Evolutionary conservation across 2,888 invertebrate genomes (phyloP).

Genomic region (Athripsodes cinereus): DNA sequence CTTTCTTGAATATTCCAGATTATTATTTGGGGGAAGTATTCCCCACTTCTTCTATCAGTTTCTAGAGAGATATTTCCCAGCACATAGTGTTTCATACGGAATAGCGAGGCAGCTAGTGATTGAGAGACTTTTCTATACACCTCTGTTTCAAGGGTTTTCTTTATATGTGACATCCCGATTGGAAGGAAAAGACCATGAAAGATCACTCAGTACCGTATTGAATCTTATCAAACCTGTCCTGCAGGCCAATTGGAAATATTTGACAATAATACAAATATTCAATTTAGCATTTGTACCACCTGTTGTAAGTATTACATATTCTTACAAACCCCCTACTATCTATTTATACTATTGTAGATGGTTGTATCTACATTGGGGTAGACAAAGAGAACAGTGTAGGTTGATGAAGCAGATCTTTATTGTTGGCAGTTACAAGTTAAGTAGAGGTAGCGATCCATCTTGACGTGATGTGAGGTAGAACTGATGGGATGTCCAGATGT

Average conservation of each 20-base stretch:
- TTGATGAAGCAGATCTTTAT: too few species aligned
- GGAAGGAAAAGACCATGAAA: slow-evolving; percentile 66
- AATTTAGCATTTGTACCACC: slow-evolving; percentile 73
- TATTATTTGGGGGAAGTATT: slow-evolving; percentile 73
- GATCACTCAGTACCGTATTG: slow-evolving; percentile 56
- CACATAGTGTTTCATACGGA: slow-evolving; percentile 50
- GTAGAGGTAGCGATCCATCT: too few species aligned
- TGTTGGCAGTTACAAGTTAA: too few species aligned
- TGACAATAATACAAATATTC: slow-evolving; percentile 67
- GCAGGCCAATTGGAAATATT: slow-evolving; percentile 69
- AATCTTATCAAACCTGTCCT: slow-evolving; percentile 61
- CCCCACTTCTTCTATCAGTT: slow-evolving; percentile 72
- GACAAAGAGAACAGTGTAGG: too few species aligned
- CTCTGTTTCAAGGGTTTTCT: slow-evolving; percentile 65
- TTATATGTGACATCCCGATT: slow-evolving; percentile 68
- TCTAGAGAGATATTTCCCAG: slow-evolving; percentile 55
- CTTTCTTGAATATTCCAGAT: slow-evolving; percentile 44
- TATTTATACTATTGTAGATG: not conserved
- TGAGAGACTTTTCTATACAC: slow-evolving; percentile 67
- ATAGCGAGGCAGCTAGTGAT: slow-evolving; percentile 58
- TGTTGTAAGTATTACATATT: slow-evolving; percentile 55
- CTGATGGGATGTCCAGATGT: too few species aligned
- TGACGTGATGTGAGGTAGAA: too few species aligned
- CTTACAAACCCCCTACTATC: not conserved
- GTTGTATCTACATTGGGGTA: too few species aligned